phyloP scores from a whole-genome alignment of 1,140 invertebrate species.

The Latrodectus geometricus region DNA sequence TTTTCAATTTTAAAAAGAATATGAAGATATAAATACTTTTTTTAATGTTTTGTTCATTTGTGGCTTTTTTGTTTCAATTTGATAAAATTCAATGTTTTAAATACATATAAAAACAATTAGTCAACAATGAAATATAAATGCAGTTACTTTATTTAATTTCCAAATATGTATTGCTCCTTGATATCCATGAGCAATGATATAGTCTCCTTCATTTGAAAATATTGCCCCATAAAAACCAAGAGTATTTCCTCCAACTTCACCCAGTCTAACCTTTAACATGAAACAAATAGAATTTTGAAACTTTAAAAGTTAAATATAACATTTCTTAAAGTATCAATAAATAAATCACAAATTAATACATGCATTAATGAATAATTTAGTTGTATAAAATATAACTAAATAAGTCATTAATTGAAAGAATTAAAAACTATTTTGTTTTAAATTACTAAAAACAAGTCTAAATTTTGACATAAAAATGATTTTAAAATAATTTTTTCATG shows the following conservation, averaged over 20 bases:
- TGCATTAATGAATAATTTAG: no score
- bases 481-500: no score
- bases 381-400: no score
- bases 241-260: conserved; percentile 92
- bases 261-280: conserved; percentile 75
- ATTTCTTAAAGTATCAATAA: no score
- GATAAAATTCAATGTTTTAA: background rate
- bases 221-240: conserved; percentile 91
- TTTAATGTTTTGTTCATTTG: no score
- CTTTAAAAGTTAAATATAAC: background rate
- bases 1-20: no score
- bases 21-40: no score
- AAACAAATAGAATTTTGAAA: background rate
- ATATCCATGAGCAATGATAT: conserved; percentile 87
- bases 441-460: no score
- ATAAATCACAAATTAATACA: no score
- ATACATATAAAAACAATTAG: background rate
- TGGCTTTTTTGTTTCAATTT: background rate
- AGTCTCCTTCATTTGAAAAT: conserved; percentile 78
- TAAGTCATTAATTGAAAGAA: no score
- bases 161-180: conserved; percentile 96
- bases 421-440: no score
- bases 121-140: background rate
- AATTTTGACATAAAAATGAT: no score
- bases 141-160: conserved; percentile 72